Base-by-base conservation (phyloP, 2,797 vertebrate genomes). In the Enoplosus armatus region DNA sequence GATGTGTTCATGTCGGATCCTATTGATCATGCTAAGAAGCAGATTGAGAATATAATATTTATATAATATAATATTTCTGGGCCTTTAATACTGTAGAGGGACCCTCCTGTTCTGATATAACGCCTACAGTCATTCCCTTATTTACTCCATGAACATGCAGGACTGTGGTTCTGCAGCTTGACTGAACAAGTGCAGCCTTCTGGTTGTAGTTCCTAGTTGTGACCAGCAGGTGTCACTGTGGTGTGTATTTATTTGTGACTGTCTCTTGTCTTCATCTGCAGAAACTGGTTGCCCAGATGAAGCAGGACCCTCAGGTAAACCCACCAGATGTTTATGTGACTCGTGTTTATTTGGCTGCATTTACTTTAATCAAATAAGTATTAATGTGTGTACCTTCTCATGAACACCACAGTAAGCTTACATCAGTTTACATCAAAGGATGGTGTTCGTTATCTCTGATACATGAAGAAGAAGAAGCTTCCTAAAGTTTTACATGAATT, bases 251-350 rank as follows among this genome's bases (percentile, higher is more conserved):
- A n/a, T 48, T 9, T 71, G 59, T 86, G 35, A 76, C 60, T 48
- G 27, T 59, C 71, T 39, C 84, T 53, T 90, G n/a, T 85, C 68
- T 89, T 90, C 90, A 80, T 93, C 79, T 85, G 72, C 86, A 99
- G 98, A 99, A 99, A 98, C 92, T 99, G 94, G 98, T 99, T 90
- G 97, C 98, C 89, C 98, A 99, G 94, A 99, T 99, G 98, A 99
- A 99, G 93, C 98, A 99, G 94, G 98, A 99, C 94, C 98, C 98
- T 72, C 98, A 99, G 98, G 98, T 99, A 97, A 96, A 80, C 3
- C 24, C 15, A 26, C 26, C 22, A 26, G 8, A 10, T 48, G 48
- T 47, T 37, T 29, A 4, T 18, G 12, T 20, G n/a, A n/a, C 47
- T 35, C 35, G 8, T 33, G 31, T 31, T 31, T 31, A 6, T 27